Evolutionary conservation across 2,888 invertebrate species (phyloP).

Genomic region (Caenorhabditis zanzibari): DNA sequence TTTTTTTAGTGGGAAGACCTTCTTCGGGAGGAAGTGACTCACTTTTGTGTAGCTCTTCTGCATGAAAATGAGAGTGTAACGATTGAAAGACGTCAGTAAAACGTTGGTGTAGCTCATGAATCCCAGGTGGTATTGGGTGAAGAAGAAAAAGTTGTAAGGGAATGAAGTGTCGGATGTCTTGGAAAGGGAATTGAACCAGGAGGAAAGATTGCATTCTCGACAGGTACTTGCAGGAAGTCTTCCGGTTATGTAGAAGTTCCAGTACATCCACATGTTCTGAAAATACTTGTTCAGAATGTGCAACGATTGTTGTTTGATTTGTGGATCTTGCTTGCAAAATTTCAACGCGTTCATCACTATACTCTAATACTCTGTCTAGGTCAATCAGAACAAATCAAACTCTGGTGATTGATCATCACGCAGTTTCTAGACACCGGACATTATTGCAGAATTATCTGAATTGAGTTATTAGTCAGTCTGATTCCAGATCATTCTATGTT

Average conservation of each 20-base stretch:
- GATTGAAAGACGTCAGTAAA: constrained; percentile 51
- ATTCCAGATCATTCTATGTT: neutral
- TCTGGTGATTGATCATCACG: neutral
- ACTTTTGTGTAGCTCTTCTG: constrained; percentile 42
- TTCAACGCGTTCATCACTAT: too few species aligned
- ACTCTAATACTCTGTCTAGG: too few species aligned
- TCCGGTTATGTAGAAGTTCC: constrained; percentile 39
- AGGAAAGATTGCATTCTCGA: constrained; percentile 23
- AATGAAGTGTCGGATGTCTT: constrained; percentile 10
- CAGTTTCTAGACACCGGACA: constrained; percentile 8
- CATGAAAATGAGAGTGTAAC: constrained; percentile 50
- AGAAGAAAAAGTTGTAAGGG: constrained; percentile 38
- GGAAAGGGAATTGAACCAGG: constrained; percentile 37
- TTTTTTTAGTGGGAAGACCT: constrained; percentile 8
- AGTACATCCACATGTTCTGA: constrained; percentile 57
- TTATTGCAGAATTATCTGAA: constrained; percentile 1
- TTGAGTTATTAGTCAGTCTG: constrained; percentile 4
- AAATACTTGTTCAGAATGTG: too few species aligned
- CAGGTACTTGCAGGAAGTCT: constrained; percentile 50
- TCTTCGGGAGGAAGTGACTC: constrained; percentile 1
- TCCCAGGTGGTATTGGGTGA: constrained; percentile 40
- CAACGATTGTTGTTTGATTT: too few species aligned
- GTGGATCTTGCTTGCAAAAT: too few species aligned
- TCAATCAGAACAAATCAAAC: neutral
- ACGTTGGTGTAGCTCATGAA: constrained; percentile 47